These are phyloP conservation scores for Solenodon paradoxus DNA, from an alignment of 2,113 vertebrate genomes.

Conservation along the genomic window DNA sequence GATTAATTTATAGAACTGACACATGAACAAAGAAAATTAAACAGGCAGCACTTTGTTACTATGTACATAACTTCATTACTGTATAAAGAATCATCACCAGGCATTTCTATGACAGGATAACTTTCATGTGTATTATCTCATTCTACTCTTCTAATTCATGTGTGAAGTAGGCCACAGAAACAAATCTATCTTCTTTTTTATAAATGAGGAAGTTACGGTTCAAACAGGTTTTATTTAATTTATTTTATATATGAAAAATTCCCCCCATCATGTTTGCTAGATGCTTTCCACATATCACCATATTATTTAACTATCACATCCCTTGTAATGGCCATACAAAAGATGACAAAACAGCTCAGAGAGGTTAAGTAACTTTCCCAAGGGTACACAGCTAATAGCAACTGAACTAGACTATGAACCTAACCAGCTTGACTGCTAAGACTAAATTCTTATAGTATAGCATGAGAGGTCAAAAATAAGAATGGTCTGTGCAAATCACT, in stretches of 20 bases:
- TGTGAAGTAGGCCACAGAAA: not conserved
- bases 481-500: not conserved
- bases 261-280: not conserved
- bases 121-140: not conserved
- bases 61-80: not conserved
- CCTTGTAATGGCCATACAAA: not conserved
- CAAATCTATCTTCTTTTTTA: slow-evolving; percentile 21
- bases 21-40: not conserved
- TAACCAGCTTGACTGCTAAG: not conserved
- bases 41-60: not conserved
- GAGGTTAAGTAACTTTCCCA: not conserved
- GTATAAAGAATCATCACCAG: not conserved
- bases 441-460: not conserved
- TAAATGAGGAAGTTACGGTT: not conserved
- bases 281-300: not conserved
- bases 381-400: not conserved
- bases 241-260: no score
- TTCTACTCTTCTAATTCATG: not conserved
- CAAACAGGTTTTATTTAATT: not conserved
- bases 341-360: slow-evolving; percentile 7
- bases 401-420: not conserved
- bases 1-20: not conserved
- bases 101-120: not conserved
- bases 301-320: not conserved
- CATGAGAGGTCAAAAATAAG: not conserved